Evolutionary conservation across 2,888 invertebrate genomes (phyloP).

Genomic region (Scotopteryx bipunctaria): DNA sequence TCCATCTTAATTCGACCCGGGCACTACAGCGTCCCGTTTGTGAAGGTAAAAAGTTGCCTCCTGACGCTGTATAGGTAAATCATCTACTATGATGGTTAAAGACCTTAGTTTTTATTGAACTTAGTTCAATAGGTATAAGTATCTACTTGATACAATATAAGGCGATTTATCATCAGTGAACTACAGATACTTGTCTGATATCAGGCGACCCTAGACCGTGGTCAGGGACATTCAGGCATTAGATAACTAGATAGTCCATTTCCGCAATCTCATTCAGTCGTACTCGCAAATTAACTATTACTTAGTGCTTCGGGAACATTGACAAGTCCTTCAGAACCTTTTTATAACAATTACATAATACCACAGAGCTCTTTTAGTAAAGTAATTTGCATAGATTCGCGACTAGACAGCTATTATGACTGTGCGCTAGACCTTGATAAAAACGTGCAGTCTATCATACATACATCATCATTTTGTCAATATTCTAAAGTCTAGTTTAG

Average conservation of each 20-base stretch:
- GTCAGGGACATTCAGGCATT: conserved; percentile 51
- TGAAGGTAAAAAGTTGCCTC: no score
- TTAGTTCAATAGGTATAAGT: no score
- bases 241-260: conserved; percentile 46
- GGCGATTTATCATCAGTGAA: conserved; percentile 28
- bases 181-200: conserved; percentile 41
- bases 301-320: not conserved
- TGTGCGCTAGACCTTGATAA: conserved; percentile 42
- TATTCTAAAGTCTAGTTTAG: conserved; percentile 39
- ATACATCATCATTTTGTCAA: conserved; percentile 29
- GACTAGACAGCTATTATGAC: conserved; percentile 41
- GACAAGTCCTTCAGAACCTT: conserved; percentile 17
- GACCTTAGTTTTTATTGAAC: no score
- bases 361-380: conserved; percentile 42
- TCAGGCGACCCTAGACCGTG: conserved; percentile 48
- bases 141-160: not conserved
- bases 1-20: no score
- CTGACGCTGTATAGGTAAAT: no score
- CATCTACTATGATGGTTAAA: no score
- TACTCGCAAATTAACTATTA: conserved; percentile 4
- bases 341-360: conserved; percentile 40
- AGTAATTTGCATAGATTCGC: conserved; percentile 47
- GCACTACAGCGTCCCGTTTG: no score
- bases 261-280: conserved; percentile 40
- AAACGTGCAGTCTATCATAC: conserved; percentile 29